phyloP scores from a whole-genome alignment of 2,113 vertebrate genomes.

The Ictidomys tridecemlineatus region DNA sequence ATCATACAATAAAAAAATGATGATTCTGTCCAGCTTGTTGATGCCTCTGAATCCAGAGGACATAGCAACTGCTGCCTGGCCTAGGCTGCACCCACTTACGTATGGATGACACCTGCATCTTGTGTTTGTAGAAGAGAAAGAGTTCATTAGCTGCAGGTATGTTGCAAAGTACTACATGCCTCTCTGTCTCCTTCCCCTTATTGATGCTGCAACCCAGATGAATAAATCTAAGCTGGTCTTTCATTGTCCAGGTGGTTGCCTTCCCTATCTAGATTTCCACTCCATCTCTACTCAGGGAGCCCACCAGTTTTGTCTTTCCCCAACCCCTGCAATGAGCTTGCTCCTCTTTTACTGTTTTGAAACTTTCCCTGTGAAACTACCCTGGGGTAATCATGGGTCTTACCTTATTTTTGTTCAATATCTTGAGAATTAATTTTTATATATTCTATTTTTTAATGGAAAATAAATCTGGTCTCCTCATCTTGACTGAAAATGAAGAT shows the following conservation, averaged over 20 bases:
- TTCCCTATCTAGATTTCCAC: not conserved
- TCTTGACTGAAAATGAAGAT: not conserved
- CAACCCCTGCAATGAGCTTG: accelerated
- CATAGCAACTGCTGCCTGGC: not conserved
- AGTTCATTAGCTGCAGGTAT: not conserved
- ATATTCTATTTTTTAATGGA: not conserved
- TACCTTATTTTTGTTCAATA: not conserved
- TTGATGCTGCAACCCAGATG: not conserved
- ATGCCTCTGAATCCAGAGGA: not conserved
- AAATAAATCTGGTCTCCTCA: not conserved
- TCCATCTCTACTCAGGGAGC: not conserved
- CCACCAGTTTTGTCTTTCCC: not conserved
- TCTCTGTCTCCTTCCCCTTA: not conserved
- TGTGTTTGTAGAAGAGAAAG: not conserved
- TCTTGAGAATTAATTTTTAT: not conserved
- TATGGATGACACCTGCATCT: not conserved
- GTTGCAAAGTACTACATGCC: not conserved
- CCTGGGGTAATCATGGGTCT: not conserved
- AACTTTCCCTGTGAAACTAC: not conserved
- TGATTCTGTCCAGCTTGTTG: not conserved
- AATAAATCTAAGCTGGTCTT: conserved; percentile 22
- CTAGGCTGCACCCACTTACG: not conserved
- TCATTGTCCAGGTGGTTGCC: not conserved
- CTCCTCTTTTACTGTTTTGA: not conserved
- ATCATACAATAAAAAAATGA: not conserved